phyloP scores from a whole-genome alignment of 2,113 vertebrate genomes.

The Neomonachus schauinslandi region DNA sequence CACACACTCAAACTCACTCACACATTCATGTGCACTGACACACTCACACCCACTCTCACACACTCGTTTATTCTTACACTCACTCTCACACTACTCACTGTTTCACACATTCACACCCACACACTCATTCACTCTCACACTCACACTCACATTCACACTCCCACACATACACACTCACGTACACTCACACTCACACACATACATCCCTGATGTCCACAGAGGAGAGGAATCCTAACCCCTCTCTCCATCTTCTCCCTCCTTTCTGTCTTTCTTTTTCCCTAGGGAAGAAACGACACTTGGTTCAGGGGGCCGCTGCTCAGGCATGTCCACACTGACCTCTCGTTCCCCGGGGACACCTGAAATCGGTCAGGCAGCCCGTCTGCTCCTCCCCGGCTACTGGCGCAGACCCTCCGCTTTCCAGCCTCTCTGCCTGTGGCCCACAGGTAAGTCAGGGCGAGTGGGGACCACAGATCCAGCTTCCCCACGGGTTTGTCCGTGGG shows the following conservation, averaged over 20 bases:
- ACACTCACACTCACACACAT: neutral
- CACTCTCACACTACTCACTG: neutral
- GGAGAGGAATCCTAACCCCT: neutral
- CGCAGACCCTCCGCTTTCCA: neutral
- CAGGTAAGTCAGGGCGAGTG: too few species aligned
- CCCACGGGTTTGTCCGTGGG: rapidly evolving
- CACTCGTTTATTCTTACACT: too few species aligned
- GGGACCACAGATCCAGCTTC: neutral
- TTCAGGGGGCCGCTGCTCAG: neutral
- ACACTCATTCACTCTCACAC: neutral
- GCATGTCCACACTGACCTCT: neutral
- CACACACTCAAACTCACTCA: neutral
- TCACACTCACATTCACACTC: neutral
- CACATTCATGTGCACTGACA: neutral
- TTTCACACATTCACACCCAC: neutral
- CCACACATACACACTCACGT: neutral
- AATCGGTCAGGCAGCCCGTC: neutral
- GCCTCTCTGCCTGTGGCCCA: neutral
- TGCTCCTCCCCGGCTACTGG: neutral
- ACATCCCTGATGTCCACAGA: neutral
- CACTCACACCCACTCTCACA: neutral
- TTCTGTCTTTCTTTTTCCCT: neutral
- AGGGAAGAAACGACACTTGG: too few species aligned
- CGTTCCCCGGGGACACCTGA: neutral
- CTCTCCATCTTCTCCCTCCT: neutral